Evolutionary conservation across 2,797 vertebrate genomes (phyloP).

Genomic region (Perdix hodgsoniae): DNA sequence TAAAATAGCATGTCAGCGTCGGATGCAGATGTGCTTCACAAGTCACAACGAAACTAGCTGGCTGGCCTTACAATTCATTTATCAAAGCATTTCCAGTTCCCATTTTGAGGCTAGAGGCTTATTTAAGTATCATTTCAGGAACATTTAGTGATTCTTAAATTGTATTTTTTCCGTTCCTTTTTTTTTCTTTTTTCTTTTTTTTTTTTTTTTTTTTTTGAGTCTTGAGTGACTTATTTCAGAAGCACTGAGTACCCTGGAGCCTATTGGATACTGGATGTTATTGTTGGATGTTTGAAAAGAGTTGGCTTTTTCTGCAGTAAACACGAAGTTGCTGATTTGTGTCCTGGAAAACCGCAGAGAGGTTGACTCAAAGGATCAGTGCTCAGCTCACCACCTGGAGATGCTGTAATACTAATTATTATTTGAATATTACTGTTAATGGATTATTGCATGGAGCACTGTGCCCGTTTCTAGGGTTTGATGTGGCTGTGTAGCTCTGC

Average conservation of each 20-base stretch:
- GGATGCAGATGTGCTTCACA: slow-evolving; percentile 71
- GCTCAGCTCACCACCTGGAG: neutral
- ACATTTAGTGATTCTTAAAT: neutral
- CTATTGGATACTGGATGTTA: neutral
- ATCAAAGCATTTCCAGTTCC: slow-evolving; percentile 71
- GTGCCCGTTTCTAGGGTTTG: neutral
- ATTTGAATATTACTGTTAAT: too few relatives aligned
- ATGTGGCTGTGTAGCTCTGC: neutral
- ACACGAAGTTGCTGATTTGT: neutral
- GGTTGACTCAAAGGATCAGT: neutral
- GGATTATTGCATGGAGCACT: too few relatives aligned
- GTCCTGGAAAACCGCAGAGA: neutral
- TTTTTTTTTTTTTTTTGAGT: neutral
- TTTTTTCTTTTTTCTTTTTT: too few relatives aligned
- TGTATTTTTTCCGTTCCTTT: neutral
- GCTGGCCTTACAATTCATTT: slow-evolving; percentile 43
- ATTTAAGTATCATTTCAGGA: slow-evolving; percentile 36
- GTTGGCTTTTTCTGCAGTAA: neutral
- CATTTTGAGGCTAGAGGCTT: slow-evolving; percentile 49
- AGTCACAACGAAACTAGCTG: slow-evolving; percentile 54
- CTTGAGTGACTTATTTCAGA: neutral
- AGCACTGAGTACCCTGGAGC: neutral
- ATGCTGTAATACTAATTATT: neutral
- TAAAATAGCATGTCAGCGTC: slow-evolving; percentile 59
- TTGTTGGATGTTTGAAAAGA: neutral